Conservation (phyloP, 2,888 invertebrate genomes). For the Rhagophthalmus giganteus region DNA sequence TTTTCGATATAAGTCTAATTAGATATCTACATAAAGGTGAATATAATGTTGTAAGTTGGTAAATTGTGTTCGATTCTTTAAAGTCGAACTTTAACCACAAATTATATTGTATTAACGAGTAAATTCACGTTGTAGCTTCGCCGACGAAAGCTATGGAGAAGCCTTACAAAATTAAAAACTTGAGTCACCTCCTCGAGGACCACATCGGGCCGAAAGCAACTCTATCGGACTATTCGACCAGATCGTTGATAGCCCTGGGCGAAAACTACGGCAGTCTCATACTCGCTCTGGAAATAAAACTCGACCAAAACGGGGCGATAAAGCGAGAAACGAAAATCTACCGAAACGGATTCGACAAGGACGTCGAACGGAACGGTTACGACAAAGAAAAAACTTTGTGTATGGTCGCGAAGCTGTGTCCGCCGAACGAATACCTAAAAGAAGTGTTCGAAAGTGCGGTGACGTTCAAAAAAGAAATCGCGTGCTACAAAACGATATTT, state of each 20-base stretch:
- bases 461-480: constrained; percentile 59
- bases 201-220: constrained; percentile 8
- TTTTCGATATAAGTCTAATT: too few species aligned
- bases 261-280: constrained; percentile 65
- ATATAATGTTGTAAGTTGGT: too few species aligned
- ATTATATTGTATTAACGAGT: too few species aligned
- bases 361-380: too few species aligned
- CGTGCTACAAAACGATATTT: constrained; percentile 55
- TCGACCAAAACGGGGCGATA: constrained; percentile 37
- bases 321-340: too few species aligned
- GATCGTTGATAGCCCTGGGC: constrained; percentile 56
- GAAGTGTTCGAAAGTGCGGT: constrained; percentile 56
- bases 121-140: too few species aligned
- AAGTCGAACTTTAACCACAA: too few species aligned
- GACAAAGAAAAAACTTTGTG: constrained; percentile 45
- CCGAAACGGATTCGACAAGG: too few species aligned
- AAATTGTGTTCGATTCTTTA: too few species aligned
- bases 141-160: too few species aligned
- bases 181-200: constrained; percentile 18
- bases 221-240: constrained; percentile 43
- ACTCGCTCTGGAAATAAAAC: constrained; percentile 47
- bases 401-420: constrained; percentile 59
- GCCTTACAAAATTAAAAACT: constrained; percentile 17
- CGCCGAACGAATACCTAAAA: constrained; percentile 56
- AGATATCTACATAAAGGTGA: too few species aligned